Base-by-base conservation (phyloP, 2,888 invertebrate species). In the Chrysina gloriosa region DNA sequence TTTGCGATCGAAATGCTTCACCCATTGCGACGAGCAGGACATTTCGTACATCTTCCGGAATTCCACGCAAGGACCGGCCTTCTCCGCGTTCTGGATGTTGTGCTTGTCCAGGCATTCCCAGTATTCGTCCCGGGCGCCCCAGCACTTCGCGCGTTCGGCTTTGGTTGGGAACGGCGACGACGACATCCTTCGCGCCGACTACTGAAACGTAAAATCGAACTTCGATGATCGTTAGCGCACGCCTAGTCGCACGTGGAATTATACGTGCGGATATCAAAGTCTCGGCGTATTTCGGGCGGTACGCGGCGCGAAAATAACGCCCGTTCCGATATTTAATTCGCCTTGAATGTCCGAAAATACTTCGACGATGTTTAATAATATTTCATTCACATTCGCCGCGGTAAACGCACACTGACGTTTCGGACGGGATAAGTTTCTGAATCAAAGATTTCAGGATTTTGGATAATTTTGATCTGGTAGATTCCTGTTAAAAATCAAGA, bases 1-100 rank as follows among this genome's bases (percentile, higher is more conserved):
- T 84, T 94, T 95, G 76, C 95, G 89, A 85, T 96, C 96, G 83
- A 97, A 97, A 75, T 97, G 96, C 80, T 93, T 93, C 47, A 97
- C 95, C 97, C 96, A 95, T 81, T 93, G 92, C 1, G 87, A 82
- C 1, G 94, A 92, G 79, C 95, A 96, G 21, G 89, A 89, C 70
- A 87, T 86, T 85, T 93, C 93, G 80, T 92, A 95, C 58, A 89
- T 73, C 84, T 90, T 88, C 72, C 94, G 89, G 74, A 93, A 83
- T 77, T 90, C 86, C 70, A 84, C 82, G 82, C 97, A 97, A 63
- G 84, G 82, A 75, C 84, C 85, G 5, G 84, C 85, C 72, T 82
- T 82, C 65, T 82, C 83, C 61, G 85, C 83, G 79, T 85, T 86
- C 63, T 89, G 90, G 61, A 88, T 85, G 76, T 89, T 80, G 71